Base-by-base conservation (phyloP, 2,797 vertebrate species). In the Agapornis canus region DNA sequence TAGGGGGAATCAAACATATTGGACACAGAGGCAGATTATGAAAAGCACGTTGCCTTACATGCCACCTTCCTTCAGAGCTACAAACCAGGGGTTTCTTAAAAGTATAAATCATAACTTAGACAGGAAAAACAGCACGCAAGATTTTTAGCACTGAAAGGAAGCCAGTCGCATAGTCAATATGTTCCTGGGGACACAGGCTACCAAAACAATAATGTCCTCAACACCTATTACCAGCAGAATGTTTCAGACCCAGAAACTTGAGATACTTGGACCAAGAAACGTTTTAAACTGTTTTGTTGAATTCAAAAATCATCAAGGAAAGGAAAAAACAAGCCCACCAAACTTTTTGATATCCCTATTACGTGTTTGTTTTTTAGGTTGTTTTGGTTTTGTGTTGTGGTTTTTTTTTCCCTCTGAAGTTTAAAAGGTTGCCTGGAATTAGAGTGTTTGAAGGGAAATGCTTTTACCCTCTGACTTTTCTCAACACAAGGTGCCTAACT, bases 1-100 rank as follows among this genome's bases (percentile, higher is more conserved):
- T 15, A 1, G 19, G n/a, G 42, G 68, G n/a, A 37, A 52, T 11
- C 16, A 13, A 19, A 21, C 0, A 0, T 9, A 2, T 2, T 13
- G 52, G 61, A 40, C 25, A 51, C 27, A 18, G 2, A 13, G 0
- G 2, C 9, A 10, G 1, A 0, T 6, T 20, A 45, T 0, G 20
- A 22, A 7, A 22, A 21, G 5, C 0, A 1, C 26, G 56, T 32
- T 60, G 29, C 60, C 60, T 4, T 0, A 13, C 1, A 3, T 26
- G n/a, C 25, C 1, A 5, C n/a, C n/a, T n/a, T 56, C 59, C 82
- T 70, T 47, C 77, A 20, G 35, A 11, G 35, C 29, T 7, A 49
- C 31, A 45, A 10, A 45, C 0, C 4, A 15, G 14, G 26, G 14
- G 13, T 8, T 47, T 57, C 35, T 19, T 10, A 43, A 17, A 20